Evolutionary conservation across 2,888 invertebrate species (phyloP).

Genomic region (Phengaris alcon): DNA sequence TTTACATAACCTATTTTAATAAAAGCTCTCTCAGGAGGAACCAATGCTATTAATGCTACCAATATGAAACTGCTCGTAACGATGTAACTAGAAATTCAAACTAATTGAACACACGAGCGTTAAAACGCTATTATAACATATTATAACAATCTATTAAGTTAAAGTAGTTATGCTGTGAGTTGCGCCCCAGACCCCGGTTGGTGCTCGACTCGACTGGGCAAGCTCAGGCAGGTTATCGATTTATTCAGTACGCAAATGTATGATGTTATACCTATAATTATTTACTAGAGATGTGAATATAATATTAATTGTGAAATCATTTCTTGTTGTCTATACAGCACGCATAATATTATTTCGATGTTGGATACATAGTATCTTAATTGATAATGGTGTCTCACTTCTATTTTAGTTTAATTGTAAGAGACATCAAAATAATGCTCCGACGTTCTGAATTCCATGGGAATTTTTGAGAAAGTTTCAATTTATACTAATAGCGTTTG

Average conservation of each 20-base stretch:
- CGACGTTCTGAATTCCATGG: no score
- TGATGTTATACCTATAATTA: slow-evolving; percentile 1
- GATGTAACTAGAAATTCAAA: slow-evolving; percentile 8
- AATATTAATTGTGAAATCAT: no score
- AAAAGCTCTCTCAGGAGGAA: not conserved
- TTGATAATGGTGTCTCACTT: no score
- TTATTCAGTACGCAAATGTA: not conserved
- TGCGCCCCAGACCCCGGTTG: slow-evolving; percentile 23
- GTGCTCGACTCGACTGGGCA: not conserved
- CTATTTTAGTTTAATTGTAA: no score
- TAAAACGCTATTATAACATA: not conserved
- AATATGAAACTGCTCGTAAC: not conserved
- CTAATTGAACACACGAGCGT: slow-evolving; percentile 18
- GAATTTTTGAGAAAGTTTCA: no score
- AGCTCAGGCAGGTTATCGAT: slow-evolving; percentile 10
- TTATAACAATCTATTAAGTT: slow-evolving; percentile 28
- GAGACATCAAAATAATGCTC: no score
- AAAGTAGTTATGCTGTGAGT: slow-evolving; percentile 20
- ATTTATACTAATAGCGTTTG: no score
- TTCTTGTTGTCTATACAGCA: no score
- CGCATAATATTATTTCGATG: no score
- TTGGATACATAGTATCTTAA: no score
- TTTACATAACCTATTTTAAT: not conserved
- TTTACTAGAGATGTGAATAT: not conserved
- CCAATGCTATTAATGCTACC: not conserved